phyloP scores from a whole-genome alignment of 2,797 vertebrate species.

The Sebastolobus alascanus region DNA sequence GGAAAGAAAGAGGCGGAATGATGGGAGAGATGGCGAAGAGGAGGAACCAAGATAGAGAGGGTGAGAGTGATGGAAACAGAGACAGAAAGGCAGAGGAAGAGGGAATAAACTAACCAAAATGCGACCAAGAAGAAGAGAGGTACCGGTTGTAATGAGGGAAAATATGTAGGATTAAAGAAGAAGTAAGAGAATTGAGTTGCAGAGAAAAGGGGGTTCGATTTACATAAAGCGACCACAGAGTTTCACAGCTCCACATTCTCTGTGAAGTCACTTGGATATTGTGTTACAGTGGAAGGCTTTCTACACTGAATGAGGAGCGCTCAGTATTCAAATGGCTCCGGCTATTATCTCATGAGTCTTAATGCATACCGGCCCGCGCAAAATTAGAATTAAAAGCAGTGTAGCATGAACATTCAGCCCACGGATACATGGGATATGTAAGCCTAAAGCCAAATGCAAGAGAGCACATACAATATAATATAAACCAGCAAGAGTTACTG shows the following conservation, averaged over 20 bases:
- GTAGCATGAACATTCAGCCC: conserved; percentile 29
- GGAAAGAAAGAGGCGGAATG: conserved; percentile 11
- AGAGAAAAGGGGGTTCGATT: conserved; percentile 4
- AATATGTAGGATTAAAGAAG: conserved; percentile 21
- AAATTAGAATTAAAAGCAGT: conserved; percentile 28
- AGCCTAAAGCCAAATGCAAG: conserved; percentile 3
- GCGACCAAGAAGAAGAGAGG: background rate
- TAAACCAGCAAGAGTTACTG: background rate
- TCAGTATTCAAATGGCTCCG: conserved; percentile 3
- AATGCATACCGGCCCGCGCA: background rate
- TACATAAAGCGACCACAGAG: conserved; percentile 1
- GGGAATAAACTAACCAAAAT: conserved; percentile 7
- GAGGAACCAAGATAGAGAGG: conserved; percentile 5
- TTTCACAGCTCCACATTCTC: conserved; percentile 17
- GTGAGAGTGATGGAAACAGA: conserved; percentile 13
- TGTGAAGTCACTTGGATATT: conserved; percentile 18
- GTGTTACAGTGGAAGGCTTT: conserved; percentile 4
- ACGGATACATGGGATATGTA: conserved; percentile 8
- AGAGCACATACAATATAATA: background rate
- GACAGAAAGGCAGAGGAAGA: background rate
- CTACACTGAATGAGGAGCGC: background rate
- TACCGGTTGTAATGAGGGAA: conserved; percentile 2
- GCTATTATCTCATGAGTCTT: conserved; percentile 10
- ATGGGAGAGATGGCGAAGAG: conserved; percentile 10
- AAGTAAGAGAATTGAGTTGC: background rate